A percentile compares a stretch with the other conserved stretches of the same genome.
phyloP scores from a whole-genome alignment of 2,113 vertebrate genomes.

The Polypterus bichir region DNA sequence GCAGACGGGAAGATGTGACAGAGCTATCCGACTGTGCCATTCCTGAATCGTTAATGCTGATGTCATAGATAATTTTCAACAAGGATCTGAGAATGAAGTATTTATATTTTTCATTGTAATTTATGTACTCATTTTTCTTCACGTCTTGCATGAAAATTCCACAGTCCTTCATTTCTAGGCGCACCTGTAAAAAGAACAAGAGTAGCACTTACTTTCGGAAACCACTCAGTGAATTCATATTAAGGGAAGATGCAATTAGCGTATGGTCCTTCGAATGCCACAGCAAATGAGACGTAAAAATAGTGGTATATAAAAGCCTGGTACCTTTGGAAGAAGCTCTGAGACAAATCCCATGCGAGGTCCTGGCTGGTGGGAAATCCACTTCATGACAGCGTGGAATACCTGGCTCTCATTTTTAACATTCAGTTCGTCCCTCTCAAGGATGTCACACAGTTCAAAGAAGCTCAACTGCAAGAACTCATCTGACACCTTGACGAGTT shows the following conservation, averaged over 20 bases:
- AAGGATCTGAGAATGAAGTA: constrained; percentile 41
- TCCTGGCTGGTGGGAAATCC: constrained; percentile 46
- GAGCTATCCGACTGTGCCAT: constrained; percentile 29
- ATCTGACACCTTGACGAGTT: constrained; percentile 36
- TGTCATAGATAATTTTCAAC: constrained; percentile 45
- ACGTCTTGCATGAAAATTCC: constrained; percentile 62
- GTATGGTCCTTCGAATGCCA: too few relatives aligned
- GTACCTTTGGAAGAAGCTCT: constrained; percentile 51
- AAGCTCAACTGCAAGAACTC: constrained; percentile 59
- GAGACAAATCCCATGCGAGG: constrained; percentile 43
- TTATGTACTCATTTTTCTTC: constrained; percentile 49
- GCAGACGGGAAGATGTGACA: constrained; percentile 51
- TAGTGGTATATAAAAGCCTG: not conserved
- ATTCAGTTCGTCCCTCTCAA: constrained; percentile 56
- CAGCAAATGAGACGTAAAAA: too few relatives aligned
- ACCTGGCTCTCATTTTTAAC: constrained; percentile 50
- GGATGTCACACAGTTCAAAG: constrained; percentile 45
- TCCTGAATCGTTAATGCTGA: constrained; percentile 37
- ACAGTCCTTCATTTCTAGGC: constrained; percentile 45
- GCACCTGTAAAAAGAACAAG: constrained; percentile 37
- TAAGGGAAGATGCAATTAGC: too few relatives aligned
- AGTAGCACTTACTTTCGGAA: too few relatives aligned
- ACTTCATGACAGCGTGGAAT: constrained; percentile 56
- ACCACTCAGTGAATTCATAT: too few relatives aligned
- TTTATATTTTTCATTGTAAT: constrained; percentile 47